These are phyloP conservation scores for Meliscaeva auricollis DNA, from an alignment of 2,888 invertebrate species.

Conservation along the genomic window DNA sequence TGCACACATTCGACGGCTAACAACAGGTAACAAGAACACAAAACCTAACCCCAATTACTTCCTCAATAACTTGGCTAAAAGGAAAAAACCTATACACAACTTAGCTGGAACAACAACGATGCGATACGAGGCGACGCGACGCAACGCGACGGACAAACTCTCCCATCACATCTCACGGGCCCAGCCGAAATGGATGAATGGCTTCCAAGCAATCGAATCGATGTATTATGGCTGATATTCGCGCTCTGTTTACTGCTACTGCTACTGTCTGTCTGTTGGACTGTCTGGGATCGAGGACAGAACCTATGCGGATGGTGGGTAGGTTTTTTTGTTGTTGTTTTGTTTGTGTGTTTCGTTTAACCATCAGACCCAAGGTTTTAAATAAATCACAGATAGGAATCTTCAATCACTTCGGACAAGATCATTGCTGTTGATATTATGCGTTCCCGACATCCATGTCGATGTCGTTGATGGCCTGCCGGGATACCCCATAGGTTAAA, in stretches of 20 bases:
- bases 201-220: constrained; percentile 29
- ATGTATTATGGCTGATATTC: constrained; percentile 38
- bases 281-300: constrained; percentile 24
- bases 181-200: constrained; percentile 50
- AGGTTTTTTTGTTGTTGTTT: not conserved
- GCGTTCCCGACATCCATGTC: constrained; percentile 68
- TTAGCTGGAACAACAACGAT: constrained; percentile 9
- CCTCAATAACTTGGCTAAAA: constrained; percentile 75
- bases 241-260: constrained; percentile 40
- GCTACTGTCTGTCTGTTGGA: constrained; percentile 41
- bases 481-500: constrained; percentile 37
- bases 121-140: too few relatives aligned
- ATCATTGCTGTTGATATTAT: constrained; percentile 76
- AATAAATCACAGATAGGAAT: constrained; percentile 76
- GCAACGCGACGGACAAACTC: constrained; percentile 20
- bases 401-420: constrained; percentile 76
- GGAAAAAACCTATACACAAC: constrained; percentile 38
- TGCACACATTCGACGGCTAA: constrained; percentile 50
- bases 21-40: constrained; percentile 71
- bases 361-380: constrained; percentile 45
- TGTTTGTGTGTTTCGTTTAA: not conserved
- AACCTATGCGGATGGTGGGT: constrained; percentile 23
- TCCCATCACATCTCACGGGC: constrained; percentile 23
- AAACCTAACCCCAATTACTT: constrained; percentile 75
- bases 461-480: constrained; percentile 66